phyloP scores from a whole-genome alignment of 2,888 invertebrate genomes.

The Lysandra bellargus region DNA sequence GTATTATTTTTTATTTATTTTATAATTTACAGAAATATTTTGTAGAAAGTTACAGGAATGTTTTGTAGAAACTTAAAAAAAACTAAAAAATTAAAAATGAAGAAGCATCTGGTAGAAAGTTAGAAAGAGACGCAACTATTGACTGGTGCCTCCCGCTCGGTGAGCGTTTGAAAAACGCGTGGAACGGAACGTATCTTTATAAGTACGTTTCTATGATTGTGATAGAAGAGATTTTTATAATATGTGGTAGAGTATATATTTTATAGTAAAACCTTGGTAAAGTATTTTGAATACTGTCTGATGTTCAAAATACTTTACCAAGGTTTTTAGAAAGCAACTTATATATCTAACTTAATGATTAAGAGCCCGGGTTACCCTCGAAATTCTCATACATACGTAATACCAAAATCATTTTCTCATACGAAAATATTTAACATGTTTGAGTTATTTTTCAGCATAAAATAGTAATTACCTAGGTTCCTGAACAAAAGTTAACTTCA shows the following conservation, averaged over 20 bases:
- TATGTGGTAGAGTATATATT: constrained; percentile 5
- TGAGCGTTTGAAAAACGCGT: not conserved
- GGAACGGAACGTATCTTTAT: not conserved
- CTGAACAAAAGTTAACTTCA: too few relatives aligned
- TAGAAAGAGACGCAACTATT: constrained; percentile 4
- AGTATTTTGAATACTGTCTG: not conserved
- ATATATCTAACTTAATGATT: not conserved
- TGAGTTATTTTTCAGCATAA: too few relatives aligned
- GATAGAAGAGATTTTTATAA: constrained; percentile 20
- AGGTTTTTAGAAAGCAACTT: not conserved
- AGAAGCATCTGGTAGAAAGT: not conserved
- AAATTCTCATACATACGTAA: too few relatives aligned
- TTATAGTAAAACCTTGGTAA: not conserved
- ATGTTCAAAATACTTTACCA: not conserved
- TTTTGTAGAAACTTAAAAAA: not conserved
- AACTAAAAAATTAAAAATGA: not conserved
- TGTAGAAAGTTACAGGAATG: not conserved
- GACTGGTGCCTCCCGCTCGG: constrained; percentile 1
- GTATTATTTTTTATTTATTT: not conserved
- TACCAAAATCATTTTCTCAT: too few relatives aligned
- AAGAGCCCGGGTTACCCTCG: too few relatives aligned
- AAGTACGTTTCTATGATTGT: not conserved
- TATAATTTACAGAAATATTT: not conserved
- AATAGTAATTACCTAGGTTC: too few relatives aligned
- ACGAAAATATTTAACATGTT: too few relatives aligned